Evolutionary conservation across 2,113 vertebrate species (phyloP), one percentile per base, ranked within the genome.

Genomic region (Oncorhynchus kisutch): DNA sequence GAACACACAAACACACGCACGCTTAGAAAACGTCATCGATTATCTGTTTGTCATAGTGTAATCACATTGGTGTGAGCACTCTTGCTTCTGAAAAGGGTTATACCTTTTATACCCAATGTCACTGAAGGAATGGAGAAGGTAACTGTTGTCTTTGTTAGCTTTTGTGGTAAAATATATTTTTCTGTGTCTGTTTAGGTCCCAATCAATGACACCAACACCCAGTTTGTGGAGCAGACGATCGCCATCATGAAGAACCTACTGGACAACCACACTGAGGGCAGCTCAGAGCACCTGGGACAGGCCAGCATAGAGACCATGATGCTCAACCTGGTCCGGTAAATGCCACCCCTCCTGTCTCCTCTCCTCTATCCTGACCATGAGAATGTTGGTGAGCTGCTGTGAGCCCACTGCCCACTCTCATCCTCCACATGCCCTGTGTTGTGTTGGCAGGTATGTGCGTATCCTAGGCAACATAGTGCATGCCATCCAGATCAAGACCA

Each of bases 231-330:
- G 86, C 98, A 99, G 90, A 99, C 97, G 39, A 99, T 99, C 76
- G 96, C 98, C 74, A 99, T 99, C 87, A 97, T 99, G 96, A 99
- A 99, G 91, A 99, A 99, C 85, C 91, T 99, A 69, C 91, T 99
- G n/a, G 98, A 99, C 90, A 99, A 97, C 91, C 97, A 98, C 79
- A 97, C 97, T 1, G 98, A 99, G 82, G 98, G 97, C 72, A 99
- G 97, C 91, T 98, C 98, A 0, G 98, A 99, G 75, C 97, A 99
- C 79, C 91, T 99, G 2, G 98, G 98, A 0, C 96, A 97, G 92
- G 97, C 97, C 22, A 99, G 97, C 91, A 98, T 99, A 75, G 98
- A 99, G 90, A 97, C 96, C 71, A 99, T 99, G 98, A 99, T 99
- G 98, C 92, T 99, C 70, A 99, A 99, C 83, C 88, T 99, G 77